These are phyloP conservation scores for Drosophila lutescens DNA, from an alignment of 2,888 invertebrate species.

Conservation along the genomic window DNA sequence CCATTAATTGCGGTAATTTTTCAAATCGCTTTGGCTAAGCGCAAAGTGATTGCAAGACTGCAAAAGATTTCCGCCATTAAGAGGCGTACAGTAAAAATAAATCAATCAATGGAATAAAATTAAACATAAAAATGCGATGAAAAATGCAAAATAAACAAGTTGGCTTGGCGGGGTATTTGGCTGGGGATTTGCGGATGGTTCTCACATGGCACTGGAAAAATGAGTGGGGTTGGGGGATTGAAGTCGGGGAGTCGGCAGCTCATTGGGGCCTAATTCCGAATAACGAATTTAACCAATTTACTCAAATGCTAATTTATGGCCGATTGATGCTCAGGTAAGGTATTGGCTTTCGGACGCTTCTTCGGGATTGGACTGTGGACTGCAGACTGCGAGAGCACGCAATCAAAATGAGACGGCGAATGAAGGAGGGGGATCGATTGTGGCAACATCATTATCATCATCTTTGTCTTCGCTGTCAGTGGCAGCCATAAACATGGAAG, in stretches of 20 bases:
- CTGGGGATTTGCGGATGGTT: slow-evolving; percentile 13
- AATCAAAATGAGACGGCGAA: slow-evolving; percentile 58
- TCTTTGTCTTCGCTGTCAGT: slow-evolving; percentile 49
- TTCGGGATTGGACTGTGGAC: slow-evolving; percentile 24
- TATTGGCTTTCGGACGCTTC: slow-evolving; percentile 30
- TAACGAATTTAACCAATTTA: slow-evolving; percentile 84
- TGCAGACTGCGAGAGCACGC: slow-evolving; percentile 53
- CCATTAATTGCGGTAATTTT: slow-evolving; percentile 71
- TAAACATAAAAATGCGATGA: slow-evolving; percentile 60
- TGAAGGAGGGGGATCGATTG: slow-evolving; percentile 19
- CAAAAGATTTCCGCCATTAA: slow-evolving; percentile 69
- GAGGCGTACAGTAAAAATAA: slow-evolving; percentile 73
- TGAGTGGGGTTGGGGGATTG: slow-evolving; percentile 35
- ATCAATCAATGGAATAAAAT: slow-evolving; percentile 80
- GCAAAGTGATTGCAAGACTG: slow-evolving; percentile 24
- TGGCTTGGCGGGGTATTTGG: slow-evolving; percentile 41
- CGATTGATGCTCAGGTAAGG: slow-evolving; percentile 83
- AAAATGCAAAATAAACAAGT: slow-evolving; percentile 65
- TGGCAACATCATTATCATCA: slow-evolving; percentile 58
- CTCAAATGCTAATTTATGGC: slow-evolving; percentile 84
- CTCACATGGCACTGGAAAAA: slow-evolving; percentile 41
- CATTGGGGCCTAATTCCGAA: slow-evolving; percentile 82
- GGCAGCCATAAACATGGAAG: slow-evolving; percentile 77
- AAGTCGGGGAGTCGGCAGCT: slow-evolving; percentile 51
- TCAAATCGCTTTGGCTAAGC: slow-evolving; percentile 39